Percentiles rank a stretch among this genome's conserved stretches.
phyloP scores from a whole-genome alignment of 1,140 invertebrate genomes.

The Ceratoteleas bidentatus region DNA sequence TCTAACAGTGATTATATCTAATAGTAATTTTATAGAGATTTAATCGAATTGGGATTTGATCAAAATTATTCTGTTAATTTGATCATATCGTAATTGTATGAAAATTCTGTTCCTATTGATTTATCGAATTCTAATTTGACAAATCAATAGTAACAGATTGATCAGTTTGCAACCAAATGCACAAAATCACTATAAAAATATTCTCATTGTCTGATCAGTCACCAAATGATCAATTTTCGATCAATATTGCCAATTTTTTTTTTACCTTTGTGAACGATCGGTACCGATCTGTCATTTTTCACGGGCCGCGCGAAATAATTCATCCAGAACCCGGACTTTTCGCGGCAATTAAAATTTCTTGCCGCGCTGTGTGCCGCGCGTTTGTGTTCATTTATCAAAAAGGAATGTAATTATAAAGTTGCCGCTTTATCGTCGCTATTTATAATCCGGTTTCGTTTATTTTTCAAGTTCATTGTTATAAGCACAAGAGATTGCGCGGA shows the following conservation, averaged over 20 bases:
- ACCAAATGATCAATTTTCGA: background rate
- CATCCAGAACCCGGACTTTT: slow-evolving; percentile 21
- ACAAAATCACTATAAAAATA: too few species aligned
- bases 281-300: slow-evolving; percentile 29
- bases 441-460: slow-evolving; percentile 35
- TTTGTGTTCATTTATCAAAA: slow-evolving; percentile 49
- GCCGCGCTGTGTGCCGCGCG: slow-evolving; percentile 10
- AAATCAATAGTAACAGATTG: too few species aligned
- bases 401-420: slow-evolving; percentile 53
- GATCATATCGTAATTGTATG: too few species aligned
- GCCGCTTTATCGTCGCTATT: slow-evolving; percentile 33
- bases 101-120: too few species aligned
- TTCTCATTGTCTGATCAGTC: too few species aligned
- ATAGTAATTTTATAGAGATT: too few species aligned
- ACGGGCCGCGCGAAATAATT: slow-evolving; percentile 34
- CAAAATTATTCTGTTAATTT: too few species aligned
- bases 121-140: too few species aligned
- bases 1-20: too few species aligned
- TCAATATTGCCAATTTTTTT: background rate
- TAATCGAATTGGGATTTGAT: too few species aligned
- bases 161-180: too few species aligned
- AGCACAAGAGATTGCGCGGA: slow-evolving; percentile 26
- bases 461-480: slow-evolving; percentile 25
- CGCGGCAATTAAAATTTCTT: slow-evolving; percentile 37
- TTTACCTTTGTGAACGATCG: background rate